A percentile compares a stretch with the other conserved stretches of the same genome.
These are phyloP conservation scores for Alauda arvensis DNA, from an alignment of 2,797 vertebrate genomes.

Conservation along the genomic window DNA sequence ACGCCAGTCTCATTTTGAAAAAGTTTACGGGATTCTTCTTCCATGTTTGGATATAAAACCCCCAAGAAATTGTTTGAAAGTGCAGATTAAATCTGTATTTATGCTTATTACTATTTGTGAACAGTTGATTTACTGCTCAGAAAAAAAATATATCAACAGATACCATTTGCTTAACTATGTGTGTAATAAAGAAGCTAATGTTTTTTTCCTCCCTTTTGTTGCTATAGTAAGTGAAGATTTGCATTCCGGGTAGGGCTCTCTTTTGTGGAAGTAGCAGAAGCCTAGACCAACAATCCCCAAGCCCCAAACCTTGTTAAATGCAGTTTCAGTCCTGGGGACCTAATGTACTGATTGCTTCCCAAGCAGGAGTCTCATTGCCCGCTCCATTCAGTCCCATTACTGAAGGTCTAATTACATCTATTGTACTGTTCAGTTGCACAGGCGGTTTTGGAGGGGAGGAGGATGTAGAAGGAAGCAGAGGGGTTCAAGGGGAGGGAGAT, in stretches of 20 bases:
- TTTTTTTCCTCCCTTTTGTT: slow-evolving; percentile 45
- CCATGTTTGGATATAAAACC: not conserved
- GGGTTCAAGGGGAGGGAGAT: not conserved
- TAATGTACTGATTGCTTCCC: slow-evolving; percentile 72
- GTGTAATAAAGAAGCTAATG: slow-evolving; percentile 55
- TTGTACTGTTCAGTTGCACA: slow-evolving; percentile 69
- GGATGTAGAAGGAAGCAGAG: not conserved
- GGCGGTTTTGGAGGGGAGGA: slow-evolving; percentile 3
- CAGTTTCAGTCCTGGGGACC: slow-evolving; percentile 69
- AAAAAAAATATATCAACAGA: slow-evolving; percentile 48
- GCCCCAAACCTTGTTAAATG: slow-evolving; percentile 79
- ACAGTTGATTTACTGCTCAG: slow-evolving; percentile 47
- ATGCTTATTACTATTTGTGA: slow-evolving; percentile 28
- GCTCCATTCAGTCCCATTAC: slow-evolving; percentile 66
- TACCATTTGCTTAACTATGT: slow-evolving; percentile 53
- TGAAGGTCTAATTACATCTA: slow-evolving; percentile 74
- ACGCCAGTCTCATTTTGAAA: not conserved
- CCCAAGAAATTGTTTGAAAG: slow-evolving; percentile 20
- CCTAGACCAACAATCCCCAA: slow-evolving; percentile 70
- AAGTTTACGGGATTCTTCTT: slow-evolving; percentile 15
- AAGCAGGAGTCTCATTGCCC: slow-evolving; percentile 67
- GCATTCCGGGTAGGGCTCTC: slow-evolving; percentile 59
- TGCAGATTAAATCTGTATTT: slow-evolving; percentile 38
- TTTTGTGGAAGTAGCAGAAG: slow-evolving; percentile 56
- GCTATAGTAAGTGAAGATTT: slow-evolving; percentile 65